Conservation (phyloP, 2,888 invertebrate genomes). For the Eupithecia subfuscata region DNA sequence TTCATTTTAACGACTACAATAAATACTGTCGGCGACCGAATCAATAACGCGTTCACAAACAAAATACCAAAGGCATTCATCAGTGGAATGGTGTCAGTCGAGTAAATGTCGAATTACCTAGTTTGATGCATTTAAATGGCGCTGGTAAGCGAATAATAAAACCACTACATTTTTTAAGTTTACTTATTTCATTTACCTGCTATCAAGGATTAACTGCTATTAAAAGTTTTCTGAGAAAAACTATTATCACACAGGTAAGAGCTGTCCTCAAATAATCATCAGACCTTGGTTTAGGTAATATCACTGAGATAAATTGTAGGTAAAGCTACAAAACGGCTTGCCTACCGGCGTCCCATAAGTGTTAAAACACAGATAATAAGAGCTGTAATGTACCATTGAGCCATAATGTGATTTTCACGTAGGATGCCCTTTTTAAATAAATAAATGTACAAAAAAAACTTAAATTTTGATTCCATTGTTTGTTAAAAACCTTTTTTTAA, state of each 20-base stretch:
- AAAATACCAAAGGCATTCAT: constrained; percentile 33
- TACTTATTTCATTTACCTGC: too few species aligned
- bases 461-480: too few species aligned
- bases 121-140: constrained; percentile 28
- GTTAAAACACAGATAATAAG: too few species aligned
- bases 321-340: not conserved
- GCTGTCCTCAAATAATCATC: not conserved
- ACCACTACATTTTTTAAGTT: not conserved
- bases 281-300: not conserved
- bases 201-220: not conserved
- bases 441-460: too few species aligned
- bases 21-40: constrained; percentile 57
- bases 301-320: not conserved
- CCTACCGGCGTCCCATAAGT: too few species aligned
- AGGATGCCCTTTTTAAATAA: too few species aligned
- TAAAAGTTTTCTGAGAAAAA: not conserved
- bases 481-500: too few species aligned
- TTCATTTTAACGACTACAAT: constrained; percentile 66
- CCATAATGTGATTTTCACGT: too few species aligned
- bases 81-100: constrained; percentile 32
- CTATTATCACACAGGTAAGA: not conserved
- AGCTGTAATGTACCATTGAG: too few species aligned
- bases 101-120: constrained; percentile 26
- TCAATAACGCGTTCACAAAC: constrained; percentile 47
- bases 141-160: constrained; percentile 10